Evolutionary conservation across 2,888 invertebrate genomes (phyloP), one percentile per base, ranked within the genome.

Genomic region (Cerceris rybyensis): DNA sequence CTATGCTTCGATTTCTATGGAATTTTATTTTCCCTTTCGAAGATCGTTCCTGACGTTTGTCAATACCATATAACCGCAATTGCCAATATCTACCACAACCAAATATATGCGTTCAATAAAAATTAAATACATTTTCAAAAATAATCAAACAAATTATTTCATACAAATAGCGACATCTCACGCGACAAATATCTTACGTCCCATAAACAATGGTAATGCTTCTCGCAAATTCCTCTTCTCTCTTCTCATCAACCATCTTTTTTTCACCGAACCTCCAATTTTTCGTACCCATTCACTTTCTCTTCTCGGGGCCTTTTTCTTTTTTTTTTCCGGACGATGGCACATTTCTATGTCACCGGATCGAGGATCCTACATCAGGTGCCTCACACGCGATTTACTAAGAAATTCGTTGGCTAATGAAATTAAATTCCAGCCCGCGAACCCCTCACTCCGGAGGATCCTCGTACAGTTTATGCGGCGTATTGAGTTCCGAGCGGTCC

Each of bases 391-490:
- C 84, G 85, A 86, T 88, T 85, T 77, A 75, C 86, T 75, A 82
- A 87, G 87, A 87, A 87, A 88, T 88, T 88, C 86, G 84, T 84
- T 80, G 83, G 83, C 86, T 84, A 88, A 87, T 86, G 88, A 88
- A 88, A 88, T 88, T 88, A 84, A 88, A 88, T 86, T 86, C 84
- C 84, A 72, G 70, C 78, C 70, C 69, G 64, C 61, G 67, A 66
- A 55, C 50, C 52, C 69, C 65, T 67, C 60, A 41, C 75, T 49
- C 63, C 39, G 14, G 28, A 55, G 64, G 50, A 61, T 64, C 64
- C 74, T 42, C 42, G 59, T 50, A 59, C 65, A 82, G 82, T 86
- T 86, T 82, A 82, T 80, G 83, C 82, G 78, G 70, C 80, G 82
- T 86, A 86, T 88, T 83, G 86, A 87, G 85, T 86, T 86, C 85